Evolutionary conservation across 2,113 vertebrate species (phyloP).

Genomic region (Syngnathus scovelli): DNA sequence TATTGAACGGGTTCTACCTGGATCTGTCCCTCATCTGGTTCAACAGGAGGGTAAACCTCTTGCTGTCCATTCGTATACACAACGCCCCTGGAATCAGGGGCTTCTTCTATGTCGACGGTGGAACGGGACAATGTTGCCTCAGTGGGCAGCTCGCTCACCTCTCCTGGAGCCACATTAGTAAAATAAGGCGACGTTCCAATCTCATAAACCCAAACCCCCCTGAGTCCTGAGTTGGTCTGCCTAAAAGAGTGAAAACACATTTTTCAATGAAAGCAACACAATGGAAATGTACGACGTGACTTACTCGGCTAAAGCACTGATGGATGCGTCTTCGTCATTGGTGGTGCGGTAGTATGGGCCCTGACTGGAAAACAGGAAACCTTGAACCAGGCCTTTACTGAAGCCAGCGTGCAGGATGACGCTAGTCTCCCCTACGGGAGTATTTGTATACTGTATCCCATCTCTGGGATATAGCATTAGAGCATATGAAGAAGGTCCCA

Average conservation of each 20-base stretch:
- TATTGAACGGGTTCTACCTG: constrained; percentile 64
- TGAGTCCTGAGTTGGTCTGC: constrained; percentile 82
- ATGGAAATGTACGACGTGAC: constrained; percentile 31
- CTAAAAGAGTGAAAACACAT: constrained; percentile 47
- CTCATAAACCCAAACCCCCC: constrained; percentile 86
- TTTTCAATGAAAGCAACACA: background rate
- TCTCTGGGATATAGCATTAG: constrained; percentile 85
- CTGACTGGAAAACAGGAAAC: constrained; percentile 68
- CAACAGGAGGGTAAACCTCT: constrained; percentile 34
- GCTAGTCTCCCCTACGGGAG: constrained; percentile 53
- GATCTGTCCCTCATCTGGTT: constrained; percentile 33
- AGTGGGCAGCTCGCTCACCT: constrained; percentile 54
- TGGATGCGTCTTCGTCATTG: constrained; percentile 68
- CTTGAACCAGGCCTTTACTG: constrained; percentile 72
- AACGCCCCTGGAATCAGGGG: background rate
- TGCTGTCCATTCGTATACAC: constrained; percentile 29
- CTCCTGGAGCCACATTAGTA: constrained; percentile 69
- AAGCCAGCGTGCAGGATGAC: constrained; percentile 77
- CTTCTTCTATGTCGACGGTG: background rate
- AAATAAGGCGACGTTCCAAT: constrained; percentile 78
- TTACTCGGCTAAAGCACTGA: constrained; percentile 80
- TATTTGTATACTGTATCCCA: constrained; percentile 78
- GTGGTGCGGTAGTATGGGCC: constrained; percentile 79
- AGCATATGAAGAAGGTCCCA: constrained; percentile 78
- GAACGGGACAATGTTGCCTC: constrained; percentile 16